Evolutionary conservation across 2,888 invertebrate genomes (phyloP), one percentile per base, ranked within the genome.

Genomic region (Yponomeuta cagnagella): DNA sequence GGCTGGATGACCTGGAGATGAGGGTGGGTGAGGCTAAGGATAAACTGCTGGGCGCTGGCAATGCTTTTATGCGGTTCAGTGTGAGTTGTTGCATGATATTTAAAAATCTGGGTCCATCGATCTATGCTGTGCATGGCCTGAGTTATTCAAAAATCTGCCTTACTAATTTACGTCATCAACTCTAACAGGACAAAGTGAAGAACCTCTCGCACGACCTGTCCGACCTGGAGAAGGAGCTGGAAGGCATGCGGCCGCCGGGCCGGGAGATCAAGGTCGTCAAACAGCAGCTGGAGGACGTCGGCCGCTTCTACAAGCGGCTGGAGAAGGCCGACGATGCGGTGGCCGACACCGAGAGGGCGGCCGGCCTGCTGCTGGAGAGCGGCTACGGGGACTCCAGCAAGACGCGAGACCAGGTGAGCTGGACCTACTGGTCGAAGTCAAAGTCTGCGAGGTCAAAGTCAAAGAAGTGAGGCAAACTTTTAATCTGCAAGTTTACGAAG

Each of bases 311-410:
- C 77, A 93, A 93, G 74, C 95, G 95, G 74, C 84, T 97, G 75
- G 95, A 94, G 77, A 93, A 93, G 48, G 93, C 95, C 0, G 93
- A 94, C 1, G 95, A 94, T 73, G 90, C 94, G 70, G 93, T 96
- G 0, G 94, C 93, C 1, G 95, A 95, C 74, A 94, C 96, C 0
- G 95, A 96, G 37, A 89, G 93, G 33, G 94, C 95, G 0, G 96
- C 97, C 0, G 96, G 97, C 79, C 93, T 94, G 48, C 88, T 98
- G 63, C 95, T 96, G 0, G 96, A 97, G 76, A 95, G 95, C 72
- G 98, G 98, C 0, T 97, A 97, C 80, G 96, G 97, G 0, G 97
- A 98, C 75, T 95, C 96, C 0, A 94, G 95, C 1, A 96, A 96
- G 78, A 97, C 96, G 4, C 94, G 96, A 71, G 96, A 96, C 76